Base-by-base conservation (phyloP, 2,888 invertebrate species). In the Trachelus troglodyta region DNA sequence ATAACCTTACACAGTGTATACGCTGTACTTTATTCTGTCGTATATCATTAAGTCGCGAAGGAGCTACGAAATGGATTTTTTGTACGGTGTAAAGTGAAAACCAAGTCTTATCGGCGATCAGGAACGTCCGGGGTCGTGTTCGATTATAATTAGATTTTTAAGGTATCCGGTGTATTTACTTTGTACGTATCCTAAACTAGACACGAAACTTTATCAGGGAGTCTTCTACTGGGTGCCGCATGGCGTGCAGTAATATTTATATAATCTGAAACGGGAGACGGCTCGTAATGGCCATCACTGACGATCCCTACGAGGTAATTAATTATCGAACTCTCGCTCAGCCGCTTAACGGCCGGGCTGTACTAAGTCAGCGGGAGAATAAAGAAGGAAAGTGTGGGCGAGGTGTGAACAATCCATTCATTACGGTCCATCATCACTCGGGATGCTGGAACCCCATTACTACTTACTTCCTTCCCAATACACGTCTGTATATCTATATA, bases 391-490 rank as follows among this genome's bases (percentile, higher is more conserved):
- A 83, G 82, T 83, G 86, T 87, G 85, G 86, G 85, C 85, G 88
- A 87, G 85, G 86, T 87, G 87, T 79, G 84, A 86, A 86, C 85
- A 84, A 85, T 84, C 82, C 85, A 88, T 88, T 87, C 86, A 87
- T 88, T 87, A 87, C 82, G 77, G 79, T 81, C 80, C 83, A 78
- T 84, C 85, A 82, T 34, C 71, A n/a, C 56, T 56, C 23, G 56
- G 56, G 56, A 56, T 56, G 56, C 56, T 56, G 56, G 23, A 56
- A 15, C 56, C 56, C 56, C 56, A 56, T 56, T 56, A 56, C 56
- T 56, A 56, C 56, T 56, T 56, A 56, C 56, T 56, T 56, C 56
- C 56, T 56, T 56, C 56, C 56, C 56, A 56, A 56, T 56, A 56
- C 9, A 23, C 23, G 6, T 6, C 9, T 23, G 9, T 15, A 40